Percentiles rank a stretch among this genome's conserved stretches.
These are phyloP conservation scores for Toxotes lorentzi DNA, from an alignment of 2,797 vertebrate species.

Conservation along the genomic window DNA sequence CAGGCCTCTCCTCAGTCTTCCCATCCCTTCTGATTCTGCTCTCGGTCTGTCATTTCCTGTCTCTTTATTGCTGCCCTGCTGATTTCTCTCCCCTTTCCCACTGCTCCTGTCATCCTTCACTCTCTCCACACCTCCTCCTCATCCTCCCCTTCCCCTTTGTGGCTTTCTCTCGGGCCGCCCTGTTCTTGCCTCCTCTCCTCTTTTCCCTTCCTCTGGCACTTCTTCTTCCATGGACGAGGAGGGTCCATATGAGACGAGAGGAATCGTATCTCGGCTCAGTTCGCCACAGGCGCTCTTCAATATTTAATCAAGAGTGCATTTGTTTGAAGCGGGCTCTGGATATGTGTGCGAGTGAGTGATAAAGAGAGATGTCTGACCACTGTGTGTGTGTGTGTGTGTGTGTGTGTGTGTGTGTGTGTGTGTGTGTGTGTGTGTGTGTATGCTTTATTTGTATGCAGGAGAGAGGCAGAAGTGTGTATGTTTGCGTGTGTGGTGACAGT, in stretches of 20 bases:
- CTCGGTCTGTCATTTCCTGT: constrained; percentile 20
- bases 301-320: constrained; percentile 84
- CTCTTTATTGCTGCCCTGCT: constrained; percentile 1
- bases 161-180: constrained; percentile 10
- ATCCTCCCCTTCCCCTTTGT: constrained; percentile 9
- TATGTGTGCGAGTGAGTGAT: constrained; percentile 72
- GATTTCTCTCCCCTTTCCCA: not conserved
- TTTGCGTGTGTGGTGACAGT: constrained; percentile 65
- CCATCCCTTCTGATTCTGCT: constrained; percentile 16
- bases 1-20: constrained; percentile 16
- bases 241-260: constrained; percentile 59
- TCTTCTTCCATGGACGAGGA: constrained; percentile 25
- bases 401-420: constrained; percentile 51
- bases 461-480: constrained; percentile 41
- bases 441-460: constrained; percentile 62
- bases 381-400: constrained; percentile 25
- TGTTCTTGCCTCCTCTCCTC: constrained; percentile 17
- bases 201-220: constrained; percentile 10
- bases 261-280: constrained; percentile 69
- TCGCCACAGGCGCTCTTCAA: constrained; percentile 79
- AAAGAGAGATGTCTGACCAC: constrained; percentile 57
- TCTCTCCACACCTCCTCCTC: not conserved
- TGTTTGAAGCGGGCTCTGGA: constrained; percentile 80
- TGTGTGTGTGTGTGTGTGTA: constrained; percentile 39
- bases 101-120: not conserved